Conservation (phyloP, 2,888 invertebrate species). For the Cerastoderma edule region DNA sequence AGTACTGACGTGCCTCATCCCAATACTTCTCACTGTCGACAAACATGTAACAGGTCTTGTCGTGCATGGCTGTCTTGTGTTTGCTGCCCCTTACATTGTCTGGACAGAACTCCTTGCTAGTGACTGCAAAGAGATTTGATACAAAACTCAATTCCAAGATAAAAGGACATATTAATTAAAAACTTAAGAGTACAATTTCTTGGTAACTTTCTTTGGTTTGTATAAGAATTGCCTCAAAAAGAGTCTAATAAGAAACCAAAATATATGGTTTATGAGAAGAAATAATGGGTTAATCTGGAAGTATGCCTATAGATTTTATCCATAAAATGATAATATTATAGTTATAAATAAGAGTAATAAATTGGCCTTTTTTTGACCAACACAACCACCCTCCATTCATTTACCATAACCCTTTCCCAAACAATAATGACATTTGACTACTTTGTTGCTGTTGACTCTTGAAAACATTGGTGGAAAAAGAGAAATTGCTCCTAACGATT, state of each 20-base stretch:
- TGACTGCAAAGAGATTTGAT: not conserved
- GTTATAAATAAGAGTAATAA: too few species aligned
- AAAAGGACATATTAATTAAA: not conserved
- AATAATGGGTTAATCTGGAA: not conserved
- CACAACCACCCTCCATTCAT: too few species aligned
- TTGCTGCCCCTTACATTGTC: slow-evolving; percentile 47
- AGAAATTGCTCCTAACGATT: too few species aligned
- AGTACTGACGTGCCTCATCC: slow-evolving; percentile 69
- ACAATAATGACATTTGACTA: too few species aligned
- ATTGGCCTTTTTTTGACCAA: too few species aligned
- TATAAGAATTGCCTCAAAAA: not conserved
- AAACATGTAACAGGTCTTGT: slow-evolving; percentile 73
- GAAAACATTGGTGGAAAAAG: too few species aligned
- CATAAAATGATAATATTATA: too few species aligned
- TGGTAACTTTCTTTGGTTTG: not conserved
- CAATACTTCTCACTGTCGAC: slow-evolving; percentile 72
- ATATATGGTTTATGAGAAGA: not conserved
- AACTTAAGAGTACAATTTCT: not conserved
- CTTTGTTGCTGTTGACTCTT: too few species aligned
- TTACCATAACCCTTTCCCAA: too few species aligned
- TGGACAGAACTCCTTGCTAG: slow-evolving; percentile 51
- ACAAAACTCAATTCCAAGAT: not conserved
- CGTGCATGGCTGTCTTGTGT: slow-evolving; percentile 50
- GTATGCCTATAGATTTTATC: too few species aligned
- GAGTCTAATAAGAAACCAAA: not conserved